Evolutionary conservation across 2,888 invertebrate genomes (phyloP), one percentile per base, ranked within the genome.

Genomic region (Arrhopalites spinosus): DNA sequence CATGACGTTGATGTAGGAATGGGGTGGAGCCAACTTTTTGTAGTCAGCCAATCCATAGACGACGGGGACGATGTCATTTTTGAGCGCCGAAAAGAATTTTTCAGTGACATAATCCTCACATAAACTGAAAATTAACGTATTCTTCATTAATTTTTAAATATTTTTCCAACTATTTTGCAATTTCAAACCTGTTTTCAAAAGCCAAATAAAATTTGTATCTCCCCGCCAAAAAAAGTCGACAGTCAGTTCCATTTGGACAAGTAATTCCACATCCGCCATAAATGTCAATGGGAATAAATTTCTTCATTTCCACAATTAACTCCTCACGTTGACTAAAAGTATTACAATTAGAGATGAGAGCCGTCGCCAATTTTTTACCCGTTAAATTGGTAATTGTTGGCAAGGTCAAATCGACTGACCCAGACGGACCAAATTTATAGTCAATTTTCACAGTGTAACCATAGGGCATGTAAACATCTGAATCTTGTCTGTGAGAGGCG

Each of bases 41-140:
- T 53, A 53, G n/a, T 53, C 53, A 1, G 53, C 53, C n/a, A n/a
- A n/a, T 20, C 53, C 53, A 53, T 53, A 53, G n/a, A 53, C 53
- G 8, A 53, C n/a, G 7, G 53, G 53, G 8, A 53, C 53, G 8
- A 53, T 53, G n/a, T 20, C 2, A 20, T n/a, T 1, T 17, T 20
- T 17, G 20, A n/a, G 20, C 8, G 53, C 17, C 1, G 15, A 17
- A 23, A 53, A 53, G 1, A 53, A 53, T n/a, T 53, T 53, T n/a
- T 53, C 53, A 53, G 53, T 53, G 53, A 53, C 53, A 23, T 53
- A 53, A n/a, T 20, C 53, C 5, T 53, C 53, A 53, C 53, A 53
- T 2, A 53, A 20, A 53, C n/a, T 47, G n/a, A n/a, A n/a, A n/a
- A n/a, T n/a, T n/a, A n/a, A n/a, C n/a, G n/a, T n/a, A n/a, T n/a